phyloP scores from a whole-genome alignment of 2,888 invertebrate species.

The Choristoneura rosaceana region DNA sequence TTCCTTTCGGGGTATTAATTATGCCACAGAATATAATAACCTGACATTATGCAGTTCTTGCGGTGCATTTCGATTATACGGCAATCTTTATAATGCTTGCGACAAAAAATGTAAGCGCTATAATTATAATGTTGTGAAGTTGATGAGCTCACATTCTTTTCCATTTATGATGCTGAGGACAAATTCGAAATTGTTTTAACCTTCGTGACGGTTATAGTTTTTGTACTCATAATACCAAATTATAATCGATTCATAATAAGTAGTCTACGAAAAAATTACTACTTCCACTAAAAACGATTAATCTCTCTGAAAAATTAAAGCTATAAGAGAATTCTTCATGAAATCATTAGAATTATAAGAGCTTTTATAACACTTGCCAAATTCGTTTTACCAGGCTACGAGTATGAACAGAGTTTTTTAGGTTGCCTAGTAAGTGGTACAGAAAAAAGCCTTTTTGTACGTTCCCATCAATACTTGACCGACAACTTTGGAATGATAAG shows the following conservation, averaged over 20 bases:
- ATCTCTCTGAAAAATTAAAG: background rate
- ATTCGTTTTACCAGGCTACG: background rate
- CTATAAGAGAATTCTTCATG: background rate
- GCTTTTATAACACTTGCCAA: background rate
- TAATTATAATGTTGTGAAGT: slow-evolving; percentile 51
- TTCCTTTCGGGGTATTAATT: slow-evolving; percentile 69
- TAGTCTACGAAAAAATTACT: too few species aligned
- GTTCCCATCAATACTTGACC: slow-evolving; percentile 48
- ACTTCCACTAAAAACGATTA: background rate
- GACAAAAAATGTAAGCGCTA: slow-evolving; percentile 63
- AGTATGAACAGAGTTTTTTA: slow-evolving; percentile 30
- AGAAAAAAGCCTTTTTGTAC: slow-evolving; percentile 48
- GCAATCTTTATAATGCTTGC: slow-evolving; percentile 61
- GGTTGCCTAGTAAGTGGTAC: slow-evolving; percentile 21
- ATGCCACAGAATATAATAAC: slow-evolving; percentile 67
- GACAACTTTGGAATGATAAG: slow-evolving; percentile 56
- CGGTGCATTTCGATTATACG: slow-evolving; percentile 66
- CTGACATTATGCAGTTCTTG: slow-evolving; percentile 69
- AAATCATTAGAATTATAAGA: background rate
- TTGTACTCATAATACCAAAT: background rate
- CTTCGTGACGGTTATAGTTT: slow-evolving; percentile 1
- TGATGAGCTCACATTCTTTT: slow-evolving; percentile 38
- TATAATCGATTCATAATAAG: too few species aligned
- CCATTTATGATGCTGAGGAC: slow-evolving; percentile 27
- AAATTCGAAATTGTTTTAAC: slow-evolving; percentile 26